Base-by-base conservation (phyloP, 1,140 invertebrate genomes). In the Euwallacea similis region DNA sequence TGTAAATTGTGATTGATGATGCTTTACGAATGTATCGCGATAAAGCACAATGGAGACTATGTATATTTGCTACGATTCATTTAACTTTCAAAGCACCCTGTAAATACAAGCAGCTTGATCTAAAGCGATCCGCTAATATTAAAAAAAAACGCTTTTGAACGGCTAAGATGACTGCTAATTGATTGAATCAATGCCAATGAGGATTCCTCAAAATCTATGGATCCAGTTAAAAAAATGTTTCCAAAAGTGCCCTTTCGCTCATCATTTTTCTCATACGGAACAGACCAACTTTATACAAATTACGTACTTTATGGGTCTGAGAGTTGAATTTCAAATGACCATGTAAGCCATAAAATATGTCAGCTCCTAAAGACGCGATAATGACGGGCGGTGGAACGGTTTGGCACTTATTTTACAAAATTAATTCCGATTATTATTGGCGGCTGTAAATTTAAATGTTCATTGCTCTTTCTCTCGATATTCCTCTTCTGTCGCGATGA, bases 61-160 rank as follows among this genome's bases (percentile, higher is more conserved):
- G 69, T 70, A 70, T 64, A 65, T 70, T 70, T 66, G 70, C 47
- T 59, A 72, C 65, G 64, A 15, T 72, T 72, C 63, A 72, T 72
- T 72, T 72, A 72, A 72, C 70, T 55, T 72, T 66, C 61, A 72
- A 72, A 66, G 16, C 46, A 47, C 60, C 63, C 42, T 61, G 64
- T 72, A 66, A 72, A 72, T 44, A 53, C 21, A 33, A 66, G 64
- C 42, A 47, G 42, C 55, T 67, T 66, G 58, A 66, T 66, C 13
- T 72, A 66, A 72, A 72, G 43, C 55, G 54, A 44, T 69, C 21
- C 21, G 21, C 21, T 33, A 33, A 33, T 33, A n/a, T n/a, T n/a
- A n/a, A n/a, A n/a, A n/a, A n/a, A n/a, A n/a, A 4, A 4, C 21
- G 21, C 21, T 33, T 33, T 33, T 33, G 21, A 1, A 33, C 21